Evolutionary conservation across 2,113 vertebrate genomes (phyloP), one percentile per base, ranked within the genome.

Genomic region (Sterna hirundo): DNA sequence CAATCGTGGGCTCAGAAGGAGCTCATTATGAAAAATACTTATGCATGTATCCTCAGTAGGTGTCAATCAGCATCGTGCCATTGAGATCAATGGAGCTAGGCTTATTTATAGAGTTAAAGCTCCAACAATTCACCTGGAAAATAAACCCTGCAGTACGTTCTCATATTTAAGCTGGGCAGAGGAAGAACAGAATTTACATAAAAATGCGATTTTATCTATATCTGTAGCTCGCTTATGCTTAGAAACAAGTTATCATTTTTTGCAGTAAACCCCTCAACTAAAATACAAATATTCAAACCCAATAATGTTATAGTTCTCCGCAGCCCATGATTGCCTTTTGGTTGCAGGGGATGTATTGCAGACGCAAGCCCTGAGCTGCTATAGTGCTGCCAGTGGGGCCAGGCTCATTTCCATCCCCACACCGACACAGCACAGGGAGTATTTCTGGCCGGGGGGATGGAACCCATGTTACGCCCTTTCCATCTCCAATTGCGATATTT

Each of bases 1-100:
- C 90, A 87, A 86, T 79, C 3, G 10, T 90, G 54, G 65, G 92
- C 95, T 94, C 95, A 61, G 83, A 71, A 96, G 92, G 88, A 96
- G 86, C 86, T 96, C 66, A 61, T 97, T 94, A 94, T n/a, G 80
- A 77, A 77, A 80, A 95, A 92, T 55, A 23, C 89, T 95, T 77
- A 60, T 57, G 77, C 81, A 57, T 81, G 61, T 51, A 75, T 71
- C 91, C 94, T 88, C 95, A 51, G 91, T 62, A 86, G 91, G 94
- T 95, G 94, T 96, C 95, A 96, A 23, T 88, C 94, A 93, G 93
- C 76, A 65, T 19, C 3, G 2, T 88, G 88, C 72, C 93, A 79
- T 6, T 30, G 80, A 90, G 89, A 94, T 85, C 95, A 91, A 7
- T 74, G 77, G 58, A 94, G 47, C 34, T 4, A 2, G 29, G 77